phyloP scores from a whole-genome alignment of 2,888 invertebrate genomes.

The Lasioglossum zephyrum region DNA sequence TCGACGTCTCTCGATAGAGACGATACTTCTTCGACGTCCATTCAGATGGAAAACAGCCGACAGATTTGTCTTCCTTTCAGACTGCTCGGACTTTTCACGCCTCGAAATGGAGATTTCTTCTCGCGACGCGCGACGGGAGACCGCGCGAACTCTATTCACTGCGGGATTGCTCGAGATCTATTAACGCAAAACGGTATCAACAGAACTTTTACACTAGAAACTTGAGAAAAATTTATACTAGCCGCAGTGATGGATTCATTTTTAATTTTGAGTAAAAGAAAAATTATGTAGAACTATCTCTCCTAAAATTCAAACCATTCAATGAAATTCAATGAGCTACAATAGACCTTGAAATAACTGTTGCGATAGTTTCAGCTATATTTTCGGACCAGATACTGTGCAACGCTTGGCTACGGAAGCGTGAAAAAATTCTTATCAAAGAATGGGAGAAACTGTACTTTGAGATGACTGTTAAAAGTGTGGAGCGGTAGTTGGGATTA shows the following conservation, averaged over 20 bases:
- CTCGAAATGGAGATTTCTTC: constrained; percentile 8
- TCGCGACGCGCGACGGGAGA: constrained; percentile 1
- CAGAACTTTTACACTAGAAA: not conserved
- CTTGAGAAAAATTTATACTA: not conserved
- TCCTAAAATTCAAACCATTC: too few relatives aligned
- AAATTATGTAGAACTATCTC: not conserved
- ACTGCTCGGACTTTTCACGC: not conserved
- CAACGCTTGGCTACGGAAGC: not conserved
- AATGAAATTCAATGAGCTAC: not conserved
- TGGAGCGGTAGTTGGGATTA: not conserved
- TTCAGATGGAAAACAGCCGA: constrained; percentile 24
- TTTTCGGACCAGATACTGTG: not conserved
- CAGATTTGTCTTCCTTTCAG: constrained; percentile 2
- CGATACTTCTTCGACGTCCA: not conserved
- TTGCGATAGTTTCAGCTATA: not conserved
- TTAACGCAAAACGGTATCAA: not conserved
- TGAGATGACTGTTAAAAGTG: too few relatives aligned
- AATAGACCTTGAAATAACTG: not conserved
- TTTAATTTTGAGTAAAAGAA: not conserved
- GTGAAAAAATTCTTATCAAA: not conserved
- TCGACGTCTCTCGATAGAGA: constrained; percentile 6
- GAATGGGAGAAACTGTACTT: not conserved
- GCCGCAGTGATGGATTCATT: not conserved
- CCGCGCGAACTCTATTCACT: not conserved
- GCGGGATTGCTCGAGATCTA: not conserved